phyloP scores from a whole-genome alignment of 1,140 invertebrate genomes.

The Mesaphorura yosii region DNA sequence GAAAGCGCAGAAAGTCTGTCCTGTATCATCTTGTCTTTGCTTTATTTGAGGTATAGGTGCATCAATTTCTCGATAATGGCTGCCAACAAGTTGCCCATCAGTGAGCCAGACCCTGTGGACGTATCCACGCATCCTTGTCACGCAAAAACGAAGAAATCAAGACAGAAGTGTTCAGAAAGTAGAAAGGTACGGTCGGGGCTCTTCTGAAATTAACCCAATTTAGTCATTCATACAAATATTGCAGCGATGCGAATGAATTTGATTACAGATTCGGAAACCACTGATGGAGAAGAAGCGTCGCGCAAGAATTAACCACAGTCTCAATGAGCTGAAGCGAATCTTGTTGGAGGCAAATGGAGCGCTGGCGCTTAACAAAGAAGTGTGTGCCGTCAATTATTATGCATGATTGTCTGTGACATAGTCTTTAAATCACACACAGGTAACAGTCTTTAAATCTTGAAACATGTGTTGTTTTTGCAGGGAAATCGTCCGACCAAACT shows the following conservation, averaged over 20 bases:
- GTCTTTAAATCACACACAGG: background rate
- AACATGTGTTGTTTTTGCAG: constrained; percentile 13
- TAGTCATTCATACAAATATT: background rate
- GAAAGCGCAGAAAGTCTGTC: too few relatives aligned
- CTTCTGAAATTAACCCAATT: background rate
- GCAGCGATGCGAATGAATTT: background rate
- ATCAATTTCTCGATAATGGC: too few relatives aligned
- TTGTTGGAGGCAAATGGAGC: constrained; percentile 42
- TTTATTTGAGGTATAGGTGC: too few relatives aligned
- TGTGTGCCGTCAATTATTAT: constrained; percentile 1
- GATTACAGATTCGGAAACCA: constrained; percentile 50
- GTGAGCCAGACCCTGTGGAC: too few relatives aligned
- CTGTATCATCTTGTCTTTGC: too few relatives aligned
- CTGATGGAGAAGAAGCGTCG: constrained; percentile 56
- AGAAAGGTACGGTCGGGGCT: constrained; percentile 11
- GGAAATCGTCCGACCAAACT: constrained; percentile 54
- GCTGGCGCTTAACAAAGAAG: constrained; percentile 31
- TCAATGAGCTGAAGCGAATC: constrained; percentile 50
- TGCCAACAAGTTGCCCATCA: too few relatives aligned
- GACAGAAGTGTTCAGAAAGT: constrained; percentile 18
- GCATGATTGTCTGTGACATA: constrained; percentile 6
- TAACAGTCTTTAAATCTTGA: background rate
- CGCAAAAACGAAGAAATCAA: too few relatives aligned
- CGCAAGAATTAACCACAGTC: constrained; percentile 53
- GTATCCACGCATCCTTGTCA: too few relatives aligned